Evolutionary conservation across 2,797 vertebrate species (phyloP), one percentile per base, ranked within the genome.

Genomic region (Paguma larvata): DNA sequence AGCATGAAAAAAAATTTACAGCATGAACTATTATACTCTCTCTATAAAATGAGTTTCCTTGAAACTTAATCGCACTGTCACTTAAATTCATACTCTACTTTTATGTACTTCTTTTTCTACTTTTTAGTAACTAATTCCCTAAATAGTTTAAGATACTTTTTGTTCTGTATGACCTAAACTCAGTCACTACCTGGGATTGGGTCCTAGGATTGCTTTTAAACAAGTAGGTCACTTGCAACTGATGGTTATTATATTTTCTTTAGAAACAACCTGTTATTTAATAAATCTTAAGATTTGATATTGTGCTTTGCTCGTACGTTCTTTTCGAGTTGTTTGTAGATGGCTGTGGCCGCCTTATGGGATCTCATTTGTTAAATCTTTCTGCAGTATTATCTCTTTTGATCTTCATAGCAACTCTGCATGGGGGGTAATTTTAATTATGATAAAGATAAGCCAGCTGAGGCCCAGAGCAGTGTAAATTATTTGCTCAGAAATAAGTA

Each of bases 201-300:
- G 65, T 94, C 23, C 21, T 67, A 83, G 65, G 63, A 56, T 89
- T 86, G 68, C 68, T 95, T 95, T 85, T 95, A 93, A 96, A 83
- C 13, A 83, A 77, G n/a, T 83, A 83, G 68, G n/a, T 80, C 16
- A 34, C n/a, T 23, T 85, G 13, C 21, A 93, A 72, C 14, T 67
- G 48, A 80, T 10, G 6, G 9, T 88, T 83, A 75, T 70, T 91
- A 13, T 85, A 11, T 89, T 82, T 94, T 85, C 38, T 80, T 89
- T 87, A 77, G 68, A 75, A 95, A 93, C 34, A 87, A 65, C 34
- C n/a, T 48, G 8, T 85, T 93, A 7, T 44, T 84, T 89, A 92
- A 53, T 95, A 94, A 34, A 80, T 89, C 19, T 92, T 89, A 59
- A 89, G 7, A 46, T 67, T 82, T 80, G 44, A 70, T 65, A 48